Conservation (phyloP, 2,797 vertebrate genomes). For the Gouania willdenowi region DNA sequence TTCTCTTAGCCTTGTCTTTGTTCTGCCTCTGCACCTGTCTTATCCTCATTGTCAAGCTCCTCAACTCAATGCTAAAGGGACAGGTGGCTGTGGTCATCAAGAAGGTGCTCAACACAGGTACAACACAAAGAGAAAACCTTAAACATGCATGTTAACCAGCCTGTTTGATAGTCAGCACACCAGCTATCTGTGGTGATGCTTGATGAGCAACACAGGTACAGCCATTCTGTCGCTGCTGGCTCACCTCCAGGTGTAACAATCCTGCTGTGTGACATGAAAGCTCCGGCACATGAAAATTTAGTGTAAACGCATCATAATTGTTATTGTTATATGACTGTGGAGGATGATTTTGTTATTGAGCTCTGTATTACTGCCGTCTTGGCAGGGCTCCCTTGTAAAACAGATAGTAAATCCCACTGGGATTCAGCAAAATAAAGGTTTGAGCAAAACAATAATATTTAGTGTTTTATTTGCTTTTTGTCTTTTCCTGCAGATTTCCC, state of each 20-base stretch:
- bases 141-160: too few species aligned
- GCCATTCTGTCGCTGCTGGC: conserved; percentile 21
- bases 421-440: too few species aligned
- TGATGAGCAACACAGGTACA: conserved; percentile 70
- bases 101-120: conserved; percentile 96
- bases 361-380: too few species aligned
- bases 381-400: too few species aligned
- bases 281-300: conserved; percentile 64
- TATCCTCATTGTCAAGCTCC: conserved; percentile 91
- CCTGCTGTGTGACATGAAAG: conserved; percentile 31
- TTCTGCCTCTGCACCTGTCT: conserved; percentile 87
- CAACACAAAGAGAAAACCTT: too few species aligned
- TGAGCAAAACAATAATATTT: too few species aligned
- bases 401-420: too few species aligned
- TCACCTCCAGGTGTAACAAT: conserved; percentile 22
- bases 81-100: conserved; percentile 92
- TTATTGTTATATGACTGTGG: too few species aligned
- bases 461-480: too few species aligned
- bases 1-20: conserved; percentile 83
- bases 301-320: too few species aligned
- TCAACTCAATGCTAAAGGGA: conserved; percentile 93
- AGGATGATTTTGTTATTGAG: too few species aligned
- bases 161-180: conserved; percentile 67
- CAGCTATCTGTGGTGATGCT: conserved; percentile 49
- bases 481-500: conserved; percentile 87